Evolutionary conservation across 2,888 invertebrate genomes (phyloP).

Genomic region (Rhagonycha fulva): DNA sequence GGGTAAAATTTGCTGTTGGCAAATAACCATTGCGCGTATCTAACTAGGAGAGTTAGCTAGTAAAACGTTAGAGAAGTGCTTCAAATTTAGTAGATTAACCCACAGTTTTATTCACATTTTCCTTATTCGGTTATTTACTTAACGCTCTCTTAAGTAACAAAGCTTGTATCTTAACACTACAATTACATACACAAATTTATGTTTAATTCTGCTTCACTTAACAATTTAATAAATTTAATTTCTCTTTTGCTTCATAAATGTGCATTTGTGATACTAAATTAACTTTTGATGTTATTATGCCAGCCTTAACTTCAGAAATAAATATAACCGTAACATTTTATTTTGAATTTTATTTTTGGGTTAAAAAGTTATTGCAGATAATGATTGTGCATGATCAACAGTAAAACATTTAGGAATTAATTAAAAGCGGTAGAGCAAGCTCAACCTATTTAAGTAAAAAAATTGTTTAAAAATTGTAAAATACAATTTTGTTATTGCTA

Average conservation of each 20-base stretch:
- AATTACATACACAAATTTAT: neutral
- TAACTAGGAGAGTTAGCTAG: neutral
- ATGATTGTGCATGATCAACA: neutral
- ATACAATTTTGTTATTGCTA: neutral
- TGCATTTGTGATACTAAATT: neutral
- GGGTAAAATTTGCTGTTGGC: neutral
- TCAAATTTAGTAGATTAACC: conserved; percentile 3
- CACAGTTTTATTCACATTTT: conserved; percentile 1
- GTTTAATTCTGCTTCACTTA: neutral
- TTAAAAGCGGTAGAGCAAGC: neutral
- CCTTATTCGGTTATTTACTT: conserved; percentile 1
- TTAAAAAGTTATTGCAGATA: neutral
- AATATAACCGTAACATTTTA: neutral
- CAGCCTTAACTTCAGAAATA: neutral
- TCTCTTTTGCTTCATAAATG: neutral
- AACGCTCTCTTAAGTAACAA: conserved; percentile 2
- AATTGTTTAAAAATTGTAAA: neutral
- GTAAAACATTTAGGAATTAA: neutral
- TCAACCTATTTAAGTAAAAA: neutral
- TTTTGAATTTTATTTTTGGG: neutral
- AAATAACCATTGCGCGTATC: neutral
- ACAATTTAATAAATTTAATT: neutral
- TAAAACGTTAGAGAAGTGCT: conserved; percentile 1
- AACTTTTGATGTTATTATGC: neutral
- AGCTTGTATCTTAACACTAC: neutral